Base-by-base conservation (phyloP, 2,888 invertebrate genomes). In the Entomobrya multifasciata region DNA sequence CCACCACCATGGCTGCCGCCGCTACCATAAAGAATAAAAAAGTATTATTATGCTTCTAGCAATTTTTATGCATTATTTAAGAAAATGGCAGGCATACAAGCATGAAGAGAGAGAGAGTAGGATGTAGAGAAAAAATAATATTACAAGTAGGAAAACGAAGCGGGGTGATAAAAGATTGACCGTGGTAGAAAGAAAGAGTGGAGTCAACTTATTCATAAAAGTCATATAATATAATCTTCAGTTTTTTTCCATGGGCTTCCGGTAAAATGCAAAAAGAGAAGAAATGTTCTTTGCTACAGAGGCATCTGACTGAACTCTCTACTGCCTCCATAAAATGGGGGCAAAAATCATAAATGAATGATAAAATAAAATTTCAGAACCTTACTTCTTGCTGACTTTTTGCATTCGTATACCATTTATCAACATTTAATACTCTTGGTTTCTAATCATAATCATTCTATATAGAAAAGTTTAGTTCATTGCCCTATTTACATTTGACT, bases 31-130 rank as follows among this genome's bases (percentile, higher is more conserved):
- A 67, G 67, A 25, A 67, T 17, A 20, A 47, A 20, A 74, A 74
- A 52, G 74, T 74, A 52, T 52, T 76, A 76, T 76, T 30, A 76
- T 41, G 57, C 77, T 57, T 77, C 52, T 30, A 36, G 67, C 79
- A 52, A 79, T 81, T 81, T 81, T 72, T 70, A 72, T 52, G 67
- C 49, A 67, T 80, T 80, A 67, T 67, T 62, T 49, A 11, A 25
- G 67, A 67, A 79, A 57, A 81, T 81, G 80, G 57, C 80, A 72
- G 65, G 41, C 36, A 36, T 36, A 36, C 8, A 36, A 36, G 8
- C 36, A 36, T 36, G 8, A 36, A 36, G 36, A 36, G 4, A 36
- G 36, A 36, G 36, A 4, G 8, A 36, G 77, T 44, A 81, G 47
- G 44, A 81, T 44, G 44, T 44, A 44, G 77, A 41, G 60, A n/a